Percentiles rank a stretch among this genome's conserved stretches.
Conservation (phyloP, 2,797 vertebrate species). For the Poecilia velifera region DNA sequence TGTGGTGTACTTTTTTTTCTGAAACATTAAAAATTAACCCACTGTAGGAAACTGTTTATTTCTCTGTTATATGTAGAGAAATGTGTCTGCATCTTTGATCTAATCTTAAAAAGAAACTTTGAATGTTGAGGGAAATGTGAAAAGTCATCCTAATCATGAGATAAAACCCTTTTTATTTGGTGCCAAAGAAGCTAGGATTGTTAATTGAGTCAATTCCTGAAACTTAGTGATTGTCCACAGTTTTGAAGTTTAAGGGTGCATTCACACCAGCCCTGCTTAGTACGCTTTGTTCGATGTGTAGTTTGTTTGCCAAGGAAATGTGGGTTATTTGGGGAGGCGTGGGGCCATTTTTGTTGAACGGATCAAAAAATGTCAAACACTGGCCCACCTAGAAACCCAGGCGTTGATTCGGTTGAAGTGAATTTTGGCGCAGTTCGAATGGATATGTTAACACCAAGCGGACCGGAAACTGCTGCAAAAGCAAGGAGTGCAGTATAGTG, state of each 20-base stretch:
- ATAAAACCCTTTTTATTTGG: not conserved
- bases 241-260: not conserved
- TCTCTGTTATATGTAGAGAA: not conserved
- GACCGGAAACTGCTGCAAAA: too few species aligned
- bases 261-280: not conserved
- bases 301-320: not conserved
- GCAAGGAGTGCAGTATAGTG: too few species aligned
- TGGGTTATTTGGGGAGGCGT: too few species aligned
- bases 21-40: conserved; percentile 12
- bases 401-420: too few species aligned
- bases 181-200: not conserved
- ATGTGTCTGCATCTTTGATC: conserved; percentile 13
- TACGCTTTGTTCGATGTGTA: not conserved
- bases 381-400: too few species aligned
- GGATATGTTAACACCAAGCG: too few species aligned
- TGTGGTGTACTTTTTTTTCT: conserved; percentile 3
- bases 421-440: too few species aligned
- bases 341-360: too few species aligned
- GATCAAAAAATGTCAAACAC: too few species aligned
- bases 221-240: not conserved
- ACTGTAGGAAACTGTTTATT: not conserved
- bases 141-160: not conserved
- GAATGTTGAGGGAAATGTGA: conserved; percentile 15
- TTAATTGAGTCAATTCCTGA: not conserved
- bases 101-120: conserved; percentile 7